phyloP scores from a whole-genome alignment of 2,888 invertebrate species.

The Xestia xanthographa region DNA sequence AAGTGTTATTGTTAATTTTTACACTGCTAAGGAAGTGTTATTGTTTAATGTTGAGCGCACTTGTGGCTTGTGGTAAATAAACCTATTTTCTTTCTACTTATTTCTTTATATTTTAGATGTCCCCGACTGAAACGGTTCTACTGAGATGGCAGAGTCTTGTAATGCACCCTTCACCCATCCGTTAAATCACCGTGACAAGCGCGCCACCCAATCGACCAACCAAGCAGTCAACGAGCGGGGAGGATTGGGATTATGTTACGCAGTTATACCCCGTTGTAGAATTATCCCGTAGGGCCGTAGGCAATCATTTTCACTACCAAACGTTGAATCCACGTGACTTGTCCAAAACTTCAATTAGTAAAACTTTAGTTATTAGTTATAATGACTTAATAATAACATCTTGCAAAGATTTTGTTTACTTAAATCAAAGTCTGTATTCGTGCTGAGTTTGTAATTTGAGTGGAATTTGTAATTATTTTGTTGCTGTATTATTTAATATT shows the following conservation, averaged over 20 bases:
- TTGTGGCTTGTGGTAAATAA: too few species aligned
- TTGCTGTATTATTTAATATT: constrained; percentile 13
- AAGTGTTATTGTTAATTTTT: too few species aligned
- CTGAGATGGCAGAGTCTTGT: too few species aligned
- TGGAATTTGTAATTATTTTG: constrained; percentile 11
- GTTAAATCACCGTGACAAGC: neutral
- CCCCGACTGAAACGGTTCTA: too few species aligned
- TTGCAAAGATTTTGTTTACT: constrained; percentile 8
- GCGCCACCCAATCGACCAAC: too few species aligned
- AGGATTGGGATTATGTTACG: neutral
- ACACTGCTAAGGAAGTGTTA: too few species aligned
- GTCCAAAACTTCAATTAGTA: constrained; percentile 8
- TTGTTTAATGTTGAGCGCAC: too few species aligned
- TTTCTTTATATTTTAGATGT: too few species aligned
- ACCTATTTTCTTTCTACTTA: too few species aligned
- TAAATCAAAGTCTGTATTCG: constrained; percentile 17
- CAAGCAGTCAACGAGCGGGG: too few species aligned
- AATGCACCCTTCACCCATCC: neutral
- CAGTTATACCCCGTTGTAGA: neutral
- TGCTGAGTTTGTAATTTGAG: constrained; percentile 17
- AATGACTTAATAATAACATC: constrained; percentile 22
- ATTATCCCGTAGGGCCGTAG: too few species aligned
- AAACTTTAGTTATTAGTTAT: constrained; percentile 19
- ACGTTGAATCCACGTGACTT: neutral
- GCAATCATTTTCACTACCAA: neutral